These are phyloP conservation scores for Todiramphus chloris DNA, from an alignment of 2,113 vertebrate genomes.

Conservation along the genomic window DNA sequence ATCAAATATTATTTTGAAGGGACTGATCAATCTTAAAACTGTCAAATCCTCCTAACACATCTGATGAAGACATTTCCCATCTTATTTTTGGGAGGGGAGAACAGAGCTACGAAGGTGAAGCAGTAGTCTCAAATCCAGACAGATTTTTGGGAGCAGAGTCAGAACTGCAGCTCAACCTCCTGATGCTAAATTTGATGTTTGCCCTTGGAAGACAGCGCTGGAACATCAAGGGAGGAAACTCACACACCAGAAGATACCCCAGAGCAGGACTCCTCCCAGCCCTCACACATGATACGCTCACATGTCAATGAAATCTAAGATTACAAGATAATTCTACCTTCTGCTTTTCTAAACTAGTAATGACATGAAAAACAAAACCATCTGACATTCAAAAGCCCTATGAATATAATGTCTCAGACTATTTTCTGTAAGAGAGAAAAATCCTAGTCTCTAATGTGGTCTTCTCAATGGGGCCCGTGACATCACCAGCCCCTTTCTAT, in stretches of 20 bases:
- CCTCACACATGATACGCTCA: neutral
- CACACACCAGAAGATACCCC: fast-evolving
- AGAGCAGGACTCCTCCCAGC: neutral
- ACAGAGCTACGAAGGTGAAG: neutral
- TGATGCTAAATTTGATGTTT: neutral
- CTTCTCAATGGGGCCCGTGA: neutral
- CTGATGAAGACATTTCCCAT: neutral
- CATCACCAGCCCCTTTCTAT: conserved; percentile 65
- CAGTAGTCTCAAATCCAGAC: neutral
- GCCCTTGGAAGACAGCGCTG: neutral
- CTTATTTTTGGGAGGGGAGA: neutral
- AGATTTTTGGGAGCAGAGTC: neutral
- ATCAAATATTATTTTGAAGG: neutral
- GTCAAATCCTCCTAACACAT: neutral
- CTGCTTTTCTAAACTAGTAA: neutral
- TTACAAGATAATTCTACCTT: neutral
- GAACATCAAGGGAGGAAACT: neutral
- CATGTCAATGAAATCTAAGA: neutral
- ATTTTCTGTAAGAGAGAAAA: neutral
- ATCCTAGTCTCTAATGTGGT: conserved; percentile 17
- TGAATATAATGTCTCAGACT: neutral
- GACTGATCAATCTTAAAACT: neutral
- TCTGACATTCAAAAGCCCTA: neutral
- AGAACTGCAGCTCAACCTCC: neutral
- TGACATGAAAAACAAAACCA: neutral